Base-by-base conservation (phyloP, 2,797 vertebrate genomes). In the Halcyon badia region DNA sequence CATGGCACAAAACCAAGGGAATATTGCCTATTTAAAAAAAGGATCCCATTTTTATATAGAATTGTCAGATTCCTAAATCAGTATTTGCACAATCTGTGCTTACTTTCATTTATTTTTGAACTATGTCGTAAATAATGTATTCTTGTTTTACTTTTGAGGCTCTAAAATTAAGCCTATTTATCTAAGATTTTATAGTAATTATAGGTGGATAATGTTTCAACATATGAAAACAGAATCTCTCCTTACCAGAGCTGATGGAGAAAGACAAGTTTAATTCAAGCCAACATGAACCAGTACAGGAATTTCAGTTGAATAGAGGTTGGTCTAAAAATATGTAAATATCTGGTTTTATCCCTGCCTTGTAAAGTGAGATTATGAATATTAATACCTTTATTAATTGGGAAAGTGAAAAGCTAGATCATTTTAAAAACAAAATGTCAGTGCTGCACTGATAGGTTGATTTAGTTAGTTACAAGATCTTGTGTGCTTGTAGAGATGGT, bases 401-500 rank as follows among this genome's bases (percentile, higher is more conserved):
- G 95, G 94, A 97, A 97, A 82, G 85, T 94, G 96, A 98, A 98
- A 96, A 83, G 86, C 69, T 75, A 72, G 81, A 87, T 96, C 95
- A 92, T 97, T 98, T 97, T 96, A 98, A 97, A 97, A 65, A 11
- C 7, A 17, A 96, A 95, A 96, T 97, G 95, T 97, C 96, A 97
- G 61, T 90, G 88, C 57, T 95, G 84, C 24, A 33, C 82, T 94
- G 96, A 90, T 87, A 85, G 89, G 92, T 91, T 96, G 93, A 97
- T 96, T 97, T 97, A 90, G 94, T 96, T 95, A 97, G 90, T 80
- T 83, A 49, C 21, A 88, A 81, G 80, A 68, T 60, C 61, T 93
- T 87, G 71, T 14, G 5, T 25, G n/a, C 85, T 95, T 71, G 78
- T 71, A 46, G 80, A 87, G 83, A 92, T 77, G 51, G 57, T 76